phyloP scores from a whole-genome alignment of 1,140 invertebrate genomes.

The Aphelinus atriplicis region DNA sequence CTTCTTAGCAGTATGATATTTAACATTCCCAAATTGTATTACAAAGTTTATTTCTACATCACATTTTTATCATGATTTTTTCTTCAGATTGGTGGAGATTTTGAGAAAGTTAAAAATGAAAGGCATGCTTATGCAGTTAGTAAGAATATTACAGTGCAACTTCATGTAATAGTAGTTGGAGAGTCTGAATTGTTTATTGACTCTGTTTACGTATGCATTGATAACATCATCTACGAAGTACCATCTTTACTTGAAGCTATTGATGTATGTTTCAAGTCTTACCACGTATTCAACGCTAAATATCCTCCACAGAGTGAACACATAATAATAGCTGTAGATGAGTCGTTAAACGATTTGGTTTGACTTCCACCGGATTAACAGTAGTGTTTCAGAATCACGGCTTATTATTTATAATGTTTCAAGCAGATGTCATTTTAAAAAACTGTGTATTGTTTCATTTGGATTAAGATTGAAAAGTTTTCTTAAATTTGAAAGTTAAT shows the following conservation, averaged over 20 bases:
- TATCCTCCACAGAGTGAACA: constrained; percentile 27
- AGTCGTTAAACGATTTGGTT: constrained; percentile 28
- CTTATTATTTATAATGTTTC: too few relatives aligned
- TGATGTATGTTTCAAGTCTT: constrained; percentile 13
- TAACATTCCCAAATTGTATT: too few relatives aligned
- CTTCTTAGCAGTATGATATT: too few relatives aligned
- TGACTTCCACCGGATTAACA: background rate
- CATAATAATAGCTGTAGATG: constrained; percentile 35
- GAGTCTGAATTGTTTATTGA: background rate
- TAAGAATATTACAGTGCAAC: background rate
- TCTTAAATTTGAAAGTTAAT: background rate
- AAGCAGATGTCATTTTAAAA: too few relatives aligned
- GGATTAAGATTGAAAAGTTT: constrained; percentile 8
- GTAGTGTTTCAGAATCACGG: too few relatives aligned
- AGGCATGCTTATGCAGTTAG: background rate
- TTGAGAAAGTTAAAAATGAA: too few relatives aligned
- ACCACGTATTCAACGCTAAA: background rate
- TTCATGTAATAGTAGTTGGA: background rate
- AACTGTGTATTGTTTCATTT: background rate
- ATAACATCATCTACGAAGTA: background rate
- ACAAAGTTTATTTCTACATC: too few relatives aligned
- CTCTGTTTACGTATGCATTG: constrained; percentile 1
- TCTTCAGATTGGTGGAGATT: too few relatives aligned
- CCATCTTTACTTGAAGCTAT: background rate
- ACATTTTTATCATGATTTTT: too few relatives aligned